These are phyloP conservation scores for Lepidurus apus DNA, from an alignment of 1,140 invertebrate species.

Conservation along the genomic window DNA sequence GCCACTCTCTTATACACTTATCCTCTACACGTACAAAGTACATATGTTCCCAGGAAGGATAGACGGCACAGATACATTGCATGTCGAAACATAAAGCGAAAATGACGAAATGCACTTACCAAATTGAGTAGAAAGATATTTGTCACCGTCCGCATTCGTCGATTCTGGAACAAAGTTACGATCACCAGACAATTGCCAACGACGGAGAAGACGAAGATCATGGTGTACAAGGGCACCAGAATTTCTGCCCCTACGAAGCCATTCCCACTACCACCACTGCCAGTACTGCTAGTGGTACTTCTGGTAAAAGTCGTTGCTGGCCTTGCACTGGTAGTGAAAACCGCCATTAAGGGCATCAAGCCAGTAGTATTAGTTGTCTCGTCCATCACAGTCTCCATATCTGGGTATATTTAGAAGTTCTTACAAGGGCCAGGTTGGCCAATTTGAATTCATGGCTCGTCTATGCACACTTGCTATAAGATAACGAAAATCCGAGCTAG, in stretches of 20 bases:
- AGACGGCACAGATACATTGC: no score
- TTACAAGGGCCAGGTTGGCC: background rate
- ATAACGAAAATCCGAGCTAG: background rate
- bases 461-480: background rate
- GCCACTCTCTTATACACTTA: no score
- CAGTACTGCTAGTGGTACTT: background rate
- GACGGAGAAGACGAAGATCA: slow-evolving; percentile 71
- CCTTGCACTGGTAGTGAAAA: background rate
- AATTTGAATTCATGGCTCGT: background rate
- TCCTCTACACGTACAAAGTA: no score
- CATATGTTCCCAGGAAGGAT: no score
- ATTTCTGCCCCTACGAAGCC: slow-evolving; percentile 38
- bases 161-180: slow-evolving; percentile 70
- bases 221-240: slow-evolving; percentile 63
- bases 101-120: slow-evolving; percentile 48
- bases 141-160: slow-evolving; percentile 78
- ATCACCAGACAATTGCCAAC: slow-evolving; percentile 74
- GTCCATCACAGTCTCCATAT: slow-evolving; percentile 4
- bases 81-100: background rate
- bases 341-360: background rate
- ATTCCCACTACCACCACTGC: background rate
- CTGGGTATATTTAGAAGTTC: background rate
- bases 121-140: slow-evolving; percentile 83
- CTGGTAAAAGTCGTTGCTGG: background rate
- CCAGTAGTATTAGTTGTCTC: background rate